A percentile compares a stretch with the other conserved stretches of the same genome.
These are phyloP conservation scores for rat (Rattus norvegicus) DNA, from an alignment of 2,113 vertebrate genomes.

Conservation along the genomic window DNA sequence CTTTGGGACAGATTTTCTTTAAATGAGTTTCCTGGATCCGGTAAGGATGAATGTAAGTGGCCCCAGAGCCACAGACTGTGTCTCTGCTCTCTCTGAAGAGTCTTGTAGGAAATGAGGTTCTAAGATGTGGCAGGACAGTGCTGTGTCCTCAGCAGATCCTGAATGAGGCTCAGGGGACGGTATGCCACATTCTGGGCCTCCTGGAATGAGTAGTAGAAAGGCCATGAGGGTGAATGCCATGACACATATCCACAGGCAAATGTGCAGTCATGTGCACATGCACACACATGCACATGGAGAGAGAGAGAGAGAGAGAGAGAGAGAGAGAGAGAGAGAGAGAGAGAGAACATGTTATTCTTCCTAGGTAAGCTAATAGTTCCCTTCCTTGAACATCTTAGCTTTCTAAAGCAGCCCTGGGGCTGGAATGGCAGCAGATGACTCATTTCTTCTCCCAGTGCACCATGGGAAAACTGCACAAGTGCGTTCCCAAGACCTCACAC, in stretches of 20 bases:
- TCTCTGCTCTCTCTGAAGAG: neutral
- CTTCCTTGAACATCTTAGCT: neutral
- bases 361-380: too few species aligned
- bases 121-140: neutral
- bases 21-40: neutral
- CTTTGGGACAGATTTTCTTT: neutral
- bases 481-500: neutral
- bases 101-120: neutral
- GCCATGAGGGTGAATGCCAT: neutral
- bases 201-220: neutral
- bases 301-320: neutral
- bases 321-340: neutral
- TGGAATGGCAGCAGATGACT: neutral
- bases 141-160: neutral
- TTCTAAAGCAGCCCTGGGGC: neutral
- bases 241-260: neutral
- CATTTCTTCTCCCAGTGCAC: neutral
- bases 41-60: neutral
- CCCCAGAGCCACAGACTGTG: neutral
- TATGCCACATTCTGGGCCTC: neutral
- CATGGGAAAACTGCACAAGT: neutral
- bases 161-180: neutral
- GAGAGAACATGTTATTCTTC: too few species aligned
- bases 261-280: too few species aligned
- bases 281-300: neutral